A percentile compares a stretch with the other conserved stretches of the same genome.
Conservation (phyloP, 2,888 invertebrate genomes). For the Thymelicus sylvestris region DNA sequence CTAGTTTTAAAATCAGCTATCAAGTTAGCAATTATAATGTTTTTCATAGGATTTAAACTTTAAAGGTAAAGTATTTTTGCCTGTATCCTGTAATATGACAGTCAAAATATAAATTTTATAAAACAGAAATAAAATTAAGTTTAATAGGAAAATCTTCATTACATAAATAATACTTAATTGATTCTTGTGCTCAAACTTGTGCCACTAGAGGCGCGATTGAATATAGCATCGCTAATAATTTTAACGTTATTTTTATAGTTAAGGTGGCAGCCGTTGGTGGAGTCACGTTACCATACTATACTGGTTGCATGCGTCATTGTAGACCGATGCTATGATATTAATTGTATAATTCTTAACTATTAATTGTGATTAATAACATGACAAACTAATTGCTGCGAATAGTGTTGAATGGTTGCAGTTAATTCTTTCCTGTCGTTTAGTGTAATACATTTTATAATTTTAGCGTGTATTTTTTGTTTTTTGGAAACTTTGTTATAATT, state of each 20-base stretch:
- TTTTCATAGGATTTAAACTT: too few species aligned
- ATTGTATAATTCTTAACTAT: constrained; percentile 37
- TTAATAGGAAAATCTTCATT: too few species aligned
- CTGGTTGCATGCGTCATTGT: constrained; percentile 49
- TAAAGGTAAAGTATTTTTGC: too few species aligned
- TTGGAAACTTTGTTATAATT: neutral
- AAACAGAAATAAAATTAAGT: too few species aligned
- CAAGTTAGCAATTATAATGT: too few species aligned
- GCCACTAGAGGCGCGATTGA: constrained; percentile 4
- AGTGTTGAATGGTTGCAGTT: constrained; percentile 30
- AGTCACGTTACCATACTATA: constrained; percentile 78
- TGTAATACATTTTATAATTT: neutral
- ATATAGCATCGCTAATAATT: constrained; percentile 14
- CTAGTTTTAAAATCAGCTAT: neutral
- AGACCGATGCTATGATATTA: constrained; percentile 43
- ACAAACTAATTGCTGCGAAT: constrained; percentile 64
- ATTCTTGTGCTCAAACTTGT: neutral
- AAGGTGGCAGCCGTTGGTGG: constrained; percentile 79
- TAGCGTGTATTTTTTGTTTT: neutral
- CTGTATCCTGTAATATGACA: too few species aligned
- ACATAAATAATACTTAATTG: too few species aligned
- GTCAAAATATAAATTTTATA: too few species aligned
- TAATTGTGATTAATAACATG: constrained; percentile 48
- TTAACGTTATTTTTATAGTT: constrained; percentile 32
- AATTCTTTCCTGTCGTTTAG: constrained; percentile 21